A percentile compares a stretch with the other conserved stretches of the same genome.
phyloP scores from a whole-genome alignment of 2,888 invertebrate genomes.

The Lasioglossum morio region DNA sequence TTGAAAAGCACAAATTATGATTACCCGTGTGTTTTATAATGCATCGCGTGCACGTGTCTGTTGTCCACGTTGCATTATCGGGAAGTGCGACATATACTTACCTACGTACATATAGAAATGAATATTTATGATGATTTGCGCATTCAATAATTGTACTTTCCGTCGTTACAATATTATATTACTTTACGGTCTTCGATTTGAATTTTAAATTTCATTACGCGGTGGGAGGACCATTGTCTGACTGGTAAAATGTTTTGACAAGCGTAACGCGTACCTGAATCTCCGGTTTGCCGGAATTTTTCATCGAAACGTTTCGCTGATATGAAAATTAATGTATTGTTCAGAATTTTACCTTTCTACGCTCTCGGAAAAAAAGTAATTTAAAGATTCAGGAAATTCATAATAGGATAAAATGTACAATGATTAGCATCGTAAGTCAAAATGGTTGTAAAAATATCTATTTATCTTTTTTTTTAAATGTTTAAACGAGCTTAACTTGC shows the following conservation, averaged over 20 bases:
- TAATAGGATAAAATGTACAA: too few relatives aligned
- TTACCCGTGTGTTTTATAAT: background rate
- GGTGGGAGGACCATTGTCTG: background rate
- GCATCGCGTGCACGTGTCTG: background rate
- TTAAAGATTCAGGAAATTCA: background rate
- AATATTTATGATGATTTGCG: conserved; percentile 3
- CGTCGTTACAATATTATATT: background rate
- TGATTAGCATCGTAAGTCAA: too few relatives aligned
- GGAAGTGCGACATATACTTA: too few relatives aligned
- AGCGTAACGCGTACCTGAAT: background rate
- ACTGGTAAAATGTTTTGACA: background rate
- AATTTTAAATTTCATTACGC: background rate
- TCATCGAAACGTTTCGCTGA: background rate
- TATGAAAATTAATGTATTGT: background rate
- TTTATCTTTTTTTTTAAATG: too few relatives aligned
- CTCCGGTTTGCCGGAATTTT: background rate
- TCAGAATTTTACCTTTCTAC: background rate
- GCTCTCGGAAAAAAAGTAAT: background rate
- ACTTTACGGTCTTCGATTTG: background rate
- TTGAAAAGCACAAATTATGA: background rate
- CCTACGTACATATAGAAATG: background rate
- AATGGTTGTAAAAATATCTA: too few relatives aligned
- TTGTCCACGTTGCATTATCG: background rate
- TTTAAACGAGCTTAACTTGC: too few relatives aligned
- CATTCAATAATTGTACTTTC: background rate